Evolutionary conservation across 2,888 invertebrate species (phyloP), one percentile per base, ranked within the genome.

Genomic region (Tipula lateralis): DNA sequence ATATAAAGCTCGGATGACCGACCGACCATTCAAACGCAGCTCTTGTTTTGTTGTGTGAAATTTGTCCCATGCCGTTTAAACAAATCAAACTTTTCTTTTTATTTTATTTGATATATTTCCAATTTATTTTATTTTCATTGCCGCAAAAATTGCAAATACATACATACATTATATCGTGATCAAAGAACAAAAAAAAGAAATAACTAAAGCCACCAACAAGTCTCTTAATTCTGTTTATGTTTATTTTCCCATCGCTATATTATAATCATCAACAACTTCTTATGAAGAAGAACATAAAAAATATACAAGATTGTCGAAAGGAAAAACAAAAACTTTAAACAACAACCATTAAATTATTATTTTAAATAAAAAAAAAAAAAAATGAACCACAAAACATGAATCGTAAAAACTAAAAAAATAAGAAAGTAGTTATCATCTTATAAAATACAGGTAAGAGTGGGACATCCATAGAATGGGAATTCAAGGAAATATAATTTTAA

Each of bases 151-250:
- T 66, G 66, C 66, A 24, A 66, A 66, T 66, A 66, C 24, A 66
- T 12, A 19, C 16, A 50, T 50, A n/a, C n/a, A n/a, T n/a, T n/a
- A 24, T 66, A 66, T 66, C 66, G 66, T 66, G 66, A 66, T 66
- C 66, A 24, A 66, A 66, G 66, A 66, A 66, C 24, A 24, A 66
- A 66, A 66, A 66, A 66, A 66, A 66, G 66, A 66, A 66, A 66
- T 66, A 66, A 66, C 66, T 66, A 66, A 66, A 66, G 66, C 66
- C 66, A 66, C 66, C 66, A 66, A 66, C 66, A 66, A 66, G 66
- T 66, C 66, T 66, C 66, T 66, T 66, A 66, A 66, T 66, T 66
- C 66, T 66, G 66, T 66, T 66, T 66, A 66, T 66, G 66, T 66
- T 66, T 66, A 66, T 66, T 66, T 66, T 66, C 66, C 66, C 66